These are phyloP conservation scores for Eubasilissa splendida DNA, from an alignment of 2,888 invertebrate species.

Conservation along the genomic window DNA sequence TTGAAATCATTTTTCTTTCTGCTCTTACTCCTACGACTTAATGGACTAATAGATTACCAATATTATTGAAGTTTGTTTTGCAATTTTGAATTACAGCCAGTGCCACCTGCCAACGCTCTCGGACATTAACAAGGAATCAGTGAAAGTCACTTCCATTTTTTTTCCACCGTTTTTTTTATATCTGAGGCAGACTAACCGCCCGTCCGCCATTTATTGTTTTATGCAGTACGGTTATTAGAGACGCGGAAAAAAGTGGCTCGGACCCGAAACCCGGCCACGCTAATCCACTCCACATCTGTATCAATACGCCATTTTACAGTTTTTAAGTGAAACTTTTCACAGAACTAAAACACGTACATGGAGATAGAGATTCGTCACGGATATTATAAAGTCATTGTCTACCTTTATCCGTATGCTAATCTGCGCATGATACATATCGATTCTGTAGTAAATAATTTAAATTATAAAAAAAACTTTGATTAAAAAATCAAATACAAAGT, in stretches of 20 bases:
- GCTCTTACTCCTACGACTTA: conserved; percentile 2
- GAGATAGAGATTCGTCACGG: too few relatives aligned
- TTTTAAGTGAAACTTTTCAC: background rate
- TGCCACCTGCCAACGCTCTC: conserved; percentile 24
- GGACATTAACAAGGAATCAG: conserved; percentile 54
- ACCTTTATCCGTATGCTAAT: too few relatives aligned
- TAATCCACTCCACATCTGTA: conserved; percentile 45
- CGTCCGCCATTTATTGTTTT: conserved; percentile 56
- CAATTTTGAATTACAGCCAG: conserved; percentile 29
- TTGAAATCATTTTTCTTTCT: conserved; percentile 13
- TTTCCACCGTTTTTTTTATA: conserved; percentile 33
- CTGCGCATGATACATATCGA: too few relatives aligned
- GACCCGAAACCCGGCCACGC: conserved; percentile 44
- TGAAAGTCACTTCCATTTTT: conserved; percentile 54
- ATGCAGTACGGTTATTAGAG: conserved; percentile 53
- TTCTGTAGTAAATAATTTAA: too few relatives aligned
- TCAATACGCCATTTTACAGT: conserved; percentile 38
- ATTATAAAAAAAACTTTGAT: too few relatives aligned
- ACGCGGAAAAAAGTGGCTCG: conserved; percentile 47
- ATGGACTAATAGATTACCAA: conserved; percentile 28
- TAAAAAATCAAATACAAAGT: too few relatives aligned
- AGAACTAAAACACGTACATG: too few relatives aligned
- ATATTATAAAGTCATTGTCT: too few relatives aligned
- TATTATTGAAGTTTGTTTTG: conserved; percentile 41
- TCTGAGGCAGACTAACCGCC: conserved; percentile 12